phyloP scores from a whole-genome alignment of 2,888 invertebrate species.

The Emmelina monodactyla region DNA sequence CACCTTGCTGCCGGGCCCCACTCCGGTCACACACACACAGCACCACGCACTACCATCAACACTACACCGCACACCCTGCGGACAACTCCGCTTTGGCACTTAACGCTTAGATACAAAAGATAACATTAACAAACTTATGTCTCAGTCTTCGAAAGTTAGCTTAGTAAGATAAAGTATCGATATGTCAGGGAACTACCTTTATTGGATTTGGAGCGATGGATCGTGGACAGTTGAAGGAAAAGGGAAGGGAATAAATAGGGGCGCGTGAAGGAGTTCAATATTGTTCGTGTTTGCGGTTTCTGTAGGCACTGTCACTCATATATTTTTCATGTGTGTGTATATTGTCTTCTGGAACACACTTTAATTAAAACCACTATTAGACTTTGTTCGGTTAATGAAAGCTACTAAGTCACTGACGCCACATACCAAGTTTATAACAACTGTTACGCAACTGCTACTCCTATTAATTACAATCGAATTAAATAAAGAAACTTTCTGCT shows the following conservation, averaged over 20 bases:
- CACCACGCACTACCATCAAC: conserved; percentile 18
- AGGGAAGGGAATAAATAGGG: background rate
- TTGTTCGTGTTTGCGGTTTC: background rate
- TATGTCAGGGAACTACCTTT: conserved; percentile 36
- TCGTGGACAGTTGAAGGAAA: background rate
- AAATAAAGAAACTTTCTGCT: too few species aligned
- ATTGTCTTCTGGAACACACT: background rate
- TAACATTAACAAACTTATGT: conserved; percentile 26
- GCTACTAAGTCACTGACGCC: too few species aligned
- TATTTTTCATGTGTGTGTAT: too few species aligned
- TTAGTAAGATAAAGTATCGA: conserved; percentile 37
- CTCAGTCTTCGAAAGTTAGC: conserved; percentile 49
- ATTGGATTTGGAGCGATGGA: background rate
- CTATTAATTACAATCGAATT: too few species aligned
- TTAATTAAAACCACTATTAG: conserved; percentile 3
- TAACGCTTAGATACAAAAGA: conserved; percentile 8
- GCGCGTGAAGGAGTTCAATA: background rate
- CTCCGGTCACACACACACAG: conserved; percentile 22
- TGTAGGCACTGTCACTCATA: background rate
- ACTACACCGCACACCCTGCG: conserved; percentile 12
- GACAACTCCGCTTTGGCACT: conserved; percentile 19
- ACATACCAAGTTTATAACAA: too few species aligned
- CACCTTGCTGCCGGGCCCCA: conserved; percentile 68
- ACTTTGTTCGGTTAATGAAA: background rate
- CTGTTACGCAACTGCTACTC: too few species aligned